Evolutionary conservation across 2,797 vertebrate species (phyloP).

Genomic region (Poeciliopsis turneri): DNA sequence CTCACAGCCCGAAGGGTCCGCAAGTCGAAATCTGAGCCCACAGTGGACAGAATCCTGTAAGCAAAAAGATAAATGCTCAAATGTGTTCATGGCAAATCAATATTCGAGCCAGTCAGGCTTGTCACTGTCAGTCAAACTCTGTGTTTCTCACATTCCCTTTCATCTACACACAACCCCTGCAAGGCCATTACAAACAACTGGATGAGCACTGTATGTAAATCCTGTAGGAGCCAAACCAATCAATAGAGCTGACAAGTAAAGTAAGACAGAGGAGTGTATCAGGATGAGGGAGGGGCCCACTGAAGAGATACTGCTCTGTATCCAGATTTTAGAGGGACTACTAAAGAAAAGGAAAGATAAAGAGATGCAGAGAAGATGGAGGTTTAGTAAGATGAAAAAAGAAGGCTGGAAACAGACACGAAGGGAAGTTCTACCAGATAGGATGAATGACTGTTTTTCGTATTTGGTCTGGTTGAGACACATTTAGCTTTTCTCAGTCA

Average conservation of each 20-base stretch:
- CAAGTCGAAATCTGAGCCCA: constrained; percentile 93
- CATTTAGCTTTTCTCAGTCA: constrained; percentile 51
- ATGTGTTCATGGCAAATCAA: constrained; percentile 49
- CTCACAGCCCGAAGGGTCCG: constrained; percentile 93
- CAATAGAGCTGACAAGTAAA: constrained; percentile 66
- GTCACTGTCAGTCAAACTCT: constrained; percentile 52
- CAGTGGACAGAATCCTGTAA: constrained; percentile 90
- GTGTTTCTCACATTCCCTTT: constrained; percentile 15
- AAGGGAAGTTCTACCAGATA: constrained; percentile 26
- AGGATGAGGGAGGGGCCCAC: constrained; percentile 33
- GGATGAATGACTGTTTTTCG: constrained; percentile 55
- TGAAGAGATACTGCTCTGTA: constrained; percentile 32
- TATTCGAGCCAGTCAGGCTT: constrained; percentile 43
- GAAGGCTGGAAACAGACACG: constrained; percentile 6
- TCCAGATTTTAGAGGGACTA: constrained; percentile 23
- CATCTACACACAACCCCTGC: constrained; percentile 22
- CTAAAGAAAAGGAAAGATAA: constrained; percentile 24
- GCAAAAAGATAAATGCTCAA: constrained; percentile 51
- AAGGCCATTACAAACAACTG: constrained; percentile 54
- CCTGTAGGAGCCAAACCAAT: constrained; percentile 61
- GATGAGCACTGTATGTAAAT: constrained; percentile 66
- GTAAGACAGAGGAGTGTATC: constrained; percentile 55
- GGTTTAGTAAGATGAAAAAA: constrained; percentile 12
- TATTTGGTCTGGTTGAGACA: constrained; percentile 59
- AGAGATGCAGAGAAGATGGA: constrained; percentile 22